phyloP scores from a whole-genome alignment of 2,797 vertebrate species.

The Bryconaethiops microstoma region DNA sequence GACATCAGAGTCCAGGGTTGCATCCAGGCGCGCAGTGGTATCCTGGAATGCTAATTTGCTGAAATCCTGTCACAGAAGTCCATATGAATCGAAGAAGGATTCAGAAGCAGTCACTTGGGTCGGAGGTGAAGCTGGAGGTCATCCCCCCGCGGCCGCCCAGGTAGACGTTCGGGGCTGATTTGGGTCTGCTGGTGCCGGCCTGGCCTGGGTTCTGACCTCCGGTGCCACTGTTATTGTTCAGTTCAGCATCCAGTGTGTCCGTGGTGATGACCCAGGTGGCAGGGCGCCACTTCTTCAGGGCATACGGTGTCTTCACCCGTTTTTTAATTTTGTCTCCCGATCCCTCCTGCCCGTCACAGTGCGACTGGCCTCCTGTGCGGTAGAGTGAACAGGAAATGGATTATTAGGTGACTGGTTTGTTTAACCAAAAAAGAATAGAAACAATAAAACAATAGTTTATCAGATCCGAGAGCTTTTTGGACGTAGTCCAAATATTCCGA shows the following conservation, averaged over 20 bases:
- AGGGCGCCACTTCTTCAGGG: slow-evolving; percentile 96
- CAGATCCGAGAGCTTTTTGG: too few species aligned
- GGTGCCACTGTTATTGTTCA: slow-evolving; percentile 75
- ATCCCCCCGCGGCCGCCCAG: slow-evolving; percentile 82
- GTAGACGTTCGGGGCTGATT: slow-evolving; percentile 91
- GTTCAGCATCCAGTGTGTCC: slow-evolving; percentile 87
- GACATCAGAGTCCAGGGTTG: not conserved
- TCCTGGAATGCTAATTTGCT: not conserved
- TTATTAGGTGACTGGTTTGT: slow-evolving; percentile 9
- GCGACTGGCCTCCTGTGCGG: slow-evolving; percentile 64
- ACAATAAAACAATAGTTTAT: too few species aligned
- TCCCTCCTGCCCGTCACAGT: slow-evolving; percentile 81
- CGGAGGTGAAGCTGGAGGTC: slow-evolving; percentile 82
- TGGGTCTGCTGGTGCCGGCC: slow-evolving; percentile 78
- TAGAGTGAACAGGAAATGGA: slow-evolving; percentile 36
- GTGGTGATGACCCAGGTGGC: slow-evolving; percentile 98
- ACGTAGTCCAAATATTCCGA: too few species aligned
- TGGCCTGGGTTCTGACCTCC: slow-evolving; percentile 65
- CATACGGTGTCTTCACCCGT: slow-evolving; percentile 97
- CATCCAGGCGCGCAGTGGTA: not conserved
- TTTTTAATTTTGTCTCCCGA: slow-evolving; percentile 98
- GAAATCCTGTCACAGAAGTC: not conserved
- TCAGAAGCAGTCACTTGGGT: slow-evolving; percentile 82
- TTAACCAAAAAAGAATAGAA: too few species aligned
- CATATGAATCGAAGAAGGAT: slow-evolving; percentile 34